Evolutionary conservation across 1,140 invertebrate genomes (phyloP), one percentile per base, ranked within the genome.

Genomic region (Homarus americanus): DNA sequence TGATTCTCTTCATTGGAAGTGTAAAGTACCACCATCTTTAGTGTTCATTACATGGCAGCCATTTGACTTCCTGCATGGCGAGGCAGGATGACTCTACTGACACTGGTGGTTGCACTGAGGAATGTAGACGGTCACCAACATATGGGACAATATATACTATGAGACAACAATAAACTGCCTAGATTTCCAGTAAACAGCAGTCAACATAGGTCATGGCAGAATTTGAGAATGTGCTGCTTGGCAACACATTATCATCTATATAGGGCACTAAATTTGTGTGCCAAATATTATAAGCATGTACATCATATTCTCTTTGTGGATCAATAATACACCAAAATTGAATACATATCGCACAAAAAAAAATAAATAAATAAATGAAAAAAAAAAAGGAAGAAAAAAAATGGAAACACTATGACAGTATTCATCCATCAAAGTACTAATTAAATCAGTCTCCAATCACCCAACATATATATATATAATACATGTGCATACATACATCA

Each of bases 281-380:
- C 86, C 86, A 66, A n/a, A 83, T 73, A 82, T 89, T 63, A 76
- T 75, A 90, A 90, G 80, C 80, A 90, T 83, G 80, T 76, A 88
- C 75, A 72, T 66, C 36, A 79, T 87, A 87, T 69, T 41, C 63
- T 36, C 63, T 80, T 80, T 72, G 78, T 41, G 58, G 24, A 80
- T 87, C 75, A 87, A 90, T 90, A 75, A 75, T 90, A 90, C 88
- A 90, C 63, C 78, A 90, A 90, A 90, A 90, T 90, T 83, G 88
- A 90, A 90, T 90, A 90, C 88, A 90, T 78, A 90, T 83, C 69
- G 44, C 82, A 84, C 49, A 41, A 34, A 90, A 10, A 82, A 4
- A 28, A 69, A 69, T 32, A 69, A 69, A 32, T 49, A 49, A 49
- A n/a, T n/a, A n/a, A 24, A 28, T 76, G 10, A 82, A 20, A 4